Base-by-base conservation (phyloP, 92 coral and sea anemone species). In the Palythoa grandiflora region DNA sequence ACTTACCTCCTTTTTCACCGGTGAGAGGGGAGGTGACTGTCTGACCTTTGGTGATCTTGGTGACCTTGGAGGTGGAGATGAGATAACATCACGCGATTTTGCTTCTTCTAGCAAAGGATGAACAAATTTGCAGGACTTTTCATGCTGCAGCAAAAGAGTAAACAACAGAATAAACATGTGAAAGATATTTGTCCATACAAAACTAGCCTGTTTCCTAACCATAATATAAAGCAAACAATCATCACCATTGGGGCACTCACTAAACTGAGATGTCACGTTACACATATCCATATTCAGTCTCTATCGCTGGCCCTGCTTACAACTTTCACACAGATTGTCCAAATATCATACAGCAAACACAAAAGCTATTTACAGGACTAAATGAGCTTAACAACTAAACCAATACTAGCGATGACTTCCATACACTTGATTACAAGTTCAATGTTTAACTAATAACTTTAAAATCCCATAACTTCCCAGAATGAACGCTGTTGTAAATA, bases 21-120 rank as follows among this genome's bases (percentile, higher is more conserved):
- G 71, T 75, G 92, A 38, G 91, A 85, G 40, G 87, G 94, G 55
- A 86, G 94, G 68, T 81, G 90, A 72, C 71, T 91, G 84, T 75
- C 9, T 54, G 75, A 90, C 52, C 79, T 91, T 55, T 75, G 94
- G 77, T 81, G 84, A 90, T 47, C 98, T 93, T 16, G 96, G 98
- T 74, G 98, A 95, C 66, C 92, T 87, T 28, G 98, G 98, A 1
- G 98, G 98, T 75, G 98, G 95, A 13, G 94, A 91, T 16, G 93
- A 90, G 59, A 95, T 90, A 14, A 89, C 90, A 63, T 89, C 92
- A 75, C 92, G 89, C 48, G 68, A 77, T 88, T 95, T 95, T 8
- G 93, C 98, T 50, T 95, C 96, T 15, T 91, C 93, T 6, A 95
- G 96, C 86, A 95, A 92, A 2, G 98, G 98, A 71, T 95, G 98